These are phyloP conservation scores for Chrysina gloriosa DNA, from an alignment of 2,888 invertebrate genomes.

Conservation along the genomic window DNA sequence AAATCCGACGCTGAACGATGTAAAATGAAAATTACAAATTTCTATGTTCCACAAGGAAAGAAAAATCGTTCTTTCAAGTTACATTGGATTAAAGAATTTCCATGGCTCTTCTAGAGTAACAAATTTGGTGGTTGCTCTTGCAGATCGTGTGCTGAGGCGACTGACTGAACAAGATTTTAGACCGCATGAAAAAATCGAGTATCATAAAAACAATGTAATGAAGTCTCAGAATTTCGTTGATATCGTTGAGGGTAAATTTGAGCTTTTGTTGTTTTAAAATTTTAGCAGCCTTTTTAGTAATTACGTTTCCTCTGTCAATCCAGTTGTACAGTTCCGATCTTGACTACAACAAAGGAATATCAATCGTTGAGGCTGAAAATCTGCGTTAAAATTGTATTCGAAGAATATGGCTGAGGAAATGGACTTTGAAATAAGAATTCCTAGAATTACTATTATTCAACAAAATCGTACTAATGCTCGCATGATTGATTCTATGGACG, in stretches of 20 bases:
- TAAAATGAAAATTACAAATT: no score
- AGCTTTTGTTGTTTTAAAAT: no score
- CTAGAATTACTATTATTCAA: neutral
- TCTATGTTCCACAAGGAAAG: no score
- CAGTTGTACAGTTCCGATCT: no score
- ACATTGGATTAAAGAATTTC: neutral
- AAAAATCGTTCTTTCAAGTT: neutral
- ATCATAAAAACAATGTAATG: neutral
- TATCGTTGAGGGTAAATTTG: neutral
- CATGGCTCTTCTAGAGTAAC: neutral
- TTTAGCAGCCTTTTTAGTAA: no score
- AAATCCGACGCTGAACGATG: no score
- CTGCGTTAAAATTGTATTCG: no score
- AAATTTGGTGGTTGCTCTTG: neutral
- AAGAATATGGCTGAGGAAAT: no score
- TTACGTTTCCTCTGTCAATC: no score
- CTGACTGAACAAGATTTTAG: neutral
- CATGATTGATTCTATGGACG: neutral
- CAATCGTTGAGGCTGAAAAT: no score
- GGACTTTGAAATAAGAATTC: no score
- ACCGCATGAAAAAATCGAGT: neutral
- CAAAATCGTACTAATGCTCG: neutral
- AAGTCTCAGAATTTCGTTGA: neutral
- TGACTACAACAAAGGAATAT: no score
- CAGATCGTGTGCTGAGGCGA: neutral